These are phyloP conservation scores for Pristionchus mayeri DNA, from an alignment of 2,888 invertebrate genomes.

Conservation along the genomic window DNA sequence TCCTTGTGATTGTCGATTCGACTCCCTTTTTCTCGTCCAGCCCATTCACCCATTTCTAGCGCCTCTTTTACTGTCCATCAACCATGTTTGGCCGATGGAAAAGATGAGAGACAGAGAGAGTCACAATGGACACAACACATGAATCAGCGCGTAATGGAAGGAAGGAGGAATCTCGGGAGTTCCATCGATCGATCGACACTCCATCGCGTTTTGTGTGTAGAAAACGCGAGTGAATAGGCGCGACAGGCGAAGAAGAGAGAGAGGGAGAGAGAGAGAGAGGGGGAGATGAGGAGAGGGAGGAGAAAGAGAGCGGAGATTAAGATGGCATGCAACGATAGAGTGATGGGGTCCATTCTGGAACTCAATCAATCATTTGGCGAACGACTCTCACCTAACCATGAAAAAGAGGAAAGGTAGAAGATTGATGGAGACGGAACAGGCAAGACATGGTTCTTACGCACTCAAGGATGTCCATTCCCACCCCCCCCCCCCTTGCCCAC, in stretches of 20 bases:
- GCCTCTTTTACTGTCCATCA: constrained; percentile 30
- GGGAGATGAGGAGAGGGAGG: neutral
- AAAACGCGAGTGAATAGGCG: constrained; percentile 39
- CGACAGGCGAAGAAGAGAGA: constrained; percentile 2
- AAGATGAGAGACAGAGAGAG: constrained; percentile 3
- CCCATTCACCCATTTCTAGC: constrained; percentile 22
- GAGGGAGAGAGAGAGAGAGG: neutral
- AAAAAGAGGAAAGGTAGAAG: neutral
- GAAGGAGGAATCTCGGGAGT: constrained; percentile 30
- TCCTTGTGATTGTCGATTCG: constrained; percentile 27
- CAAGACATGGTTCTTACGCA: constrained; percentile 16
- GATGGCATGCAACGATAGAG: neutral
- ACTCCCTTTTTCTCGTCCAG: constrained; percentile 36
- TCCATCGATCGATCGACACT: constrained; percentile 2
- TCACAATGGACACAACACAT: constrained; percentile 21
- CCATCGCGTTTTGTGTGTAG: constrained; percentile 35
- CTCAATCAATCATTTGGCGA: constrained; percentile 22
- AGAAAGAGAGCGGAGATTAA: neutral
- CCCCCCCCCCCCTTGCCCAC: neutral
- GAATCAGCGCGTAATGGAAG: constrained; percentile 29
- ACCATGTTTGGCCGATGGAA: neutral
- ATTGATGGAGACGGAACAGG: constrained; percentile 20
- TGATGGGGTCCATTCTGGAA: neutral
- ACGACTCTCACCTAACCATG: neutral
- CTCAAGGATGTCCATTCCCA: constrained; percentile 13